Evolutionary conservation across 2,888 invertebrate genomes (phyloP), one percentile per base, ranked within the genome.

Genomic region (Drosophila parthenogenetica): DNA sequence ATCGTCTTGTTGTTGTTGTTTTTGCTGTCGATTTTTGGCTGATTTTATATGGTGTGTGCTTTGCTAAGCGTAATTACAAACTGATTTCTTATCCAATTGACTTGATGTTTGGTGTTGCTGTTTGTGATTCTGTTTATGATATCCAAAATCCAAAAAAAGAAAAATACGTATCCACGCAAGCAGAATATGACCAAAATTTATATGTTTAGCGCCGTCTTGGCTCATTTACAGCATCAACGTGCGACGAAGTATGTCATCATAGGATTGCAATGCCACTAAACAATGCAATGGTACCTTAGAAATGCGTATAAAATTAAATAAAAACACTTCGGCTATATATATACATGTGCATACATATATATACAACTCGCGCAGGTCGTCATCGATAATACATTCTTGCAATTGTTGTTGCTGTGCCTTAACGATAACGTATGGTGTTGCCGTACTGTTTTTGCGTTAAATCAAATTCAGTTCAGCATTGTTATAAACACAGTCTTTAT

Each of bases 311-410:
- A 69, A 59, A 45, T 69, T 64, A 71, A 81, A 81, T 77, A 86
- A 81, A 81, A 80, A 83, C 81, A 86, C 81, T 77, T 55, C 53
- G 72, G 58, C 65, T 68, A 68, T 61, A 68, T 61, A 68, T 64
- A 82, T 53, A 64, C 72, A 73, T 25, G 29, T 17, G 59, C 35
- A 42, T 10, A 35, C 32, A 64, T 40, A 55, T 55, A 51, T 63
- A 61, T 73, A 57, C 42, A 64, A 46, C 43, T 62, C 37, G 59
- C 64, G 67, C 66, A 81, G 71, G 50, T 79, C 76, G 81, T 81
- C 85, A 83, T 86, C 86, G 83, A 81, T 81, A 73, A 59, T 55
- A 58, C 50, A 17, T 45, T 64, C 22, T 76, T 71, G 48, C 58
- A 39, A 19, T 55, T 57, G 46, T 54, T 62, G 55, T 32, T 51